Evolutionary conservation across 2,797 vertebrate genomes (phyloP).

Genomic region (Phaenicophaeus curvirostris): DNA sequence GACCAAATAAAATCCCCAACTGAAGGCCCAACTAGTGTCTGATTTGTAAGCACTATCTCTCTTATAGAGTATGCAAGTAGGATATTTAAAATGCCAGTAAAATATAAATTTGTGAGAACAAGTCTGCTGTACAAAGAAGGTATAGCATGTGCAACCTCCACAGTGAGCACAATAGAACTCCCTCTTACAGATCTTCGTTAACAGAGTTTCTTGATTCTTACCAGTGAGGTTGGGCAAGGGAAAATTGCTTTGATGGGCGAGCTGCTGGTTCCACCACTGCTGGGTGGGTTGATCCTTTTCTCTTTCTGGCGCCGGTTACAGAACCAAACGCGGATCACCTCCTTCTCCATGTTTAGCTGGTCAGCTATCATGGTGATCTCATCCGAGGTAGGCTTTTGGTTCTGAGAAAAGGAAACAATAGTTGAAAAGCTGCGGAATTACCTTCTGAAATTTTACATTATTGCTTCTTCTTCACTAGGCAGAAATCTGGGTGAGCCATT

Average conservation of each 20-base stretch:
- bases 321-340: conserved; percentile 99
- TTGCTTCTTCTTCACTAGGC: background rate
- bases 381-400: conserved; percentile 99
- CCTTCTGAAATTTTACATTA: background rate
- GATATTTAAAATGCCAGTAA: background rate
- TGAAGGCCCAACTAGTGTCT: background rate
- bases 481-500: background rate
- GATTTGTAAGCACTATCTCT: background rate
- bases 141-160: background rate
- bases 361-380: conserved; percentile 99
- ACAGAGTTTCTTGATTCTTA: conserved; percentile 67
- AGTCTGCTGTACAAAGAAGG: background rate
- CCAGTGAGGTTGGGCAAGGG: conserved; percentile 92
- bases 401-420: conserved; percentile 77
- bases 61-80: background rate
- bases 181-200: background rate
- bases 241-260: conserved; percentile 97
- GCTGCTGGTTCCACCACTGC: conserved; percentile 88
- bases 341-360: conserved; percentile 99
- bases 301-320: conserved; percentile 99
- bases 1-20: background rate
- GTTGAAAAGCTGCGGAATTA: background rate
- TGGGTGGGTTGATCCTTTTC: conserved; percentile 97
- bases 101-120: background rate
- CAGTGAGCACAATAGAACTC: background rate